Conservation (phyloP, 2,888 invertebrate species). For the Linnaemya tessellans region DNA sequence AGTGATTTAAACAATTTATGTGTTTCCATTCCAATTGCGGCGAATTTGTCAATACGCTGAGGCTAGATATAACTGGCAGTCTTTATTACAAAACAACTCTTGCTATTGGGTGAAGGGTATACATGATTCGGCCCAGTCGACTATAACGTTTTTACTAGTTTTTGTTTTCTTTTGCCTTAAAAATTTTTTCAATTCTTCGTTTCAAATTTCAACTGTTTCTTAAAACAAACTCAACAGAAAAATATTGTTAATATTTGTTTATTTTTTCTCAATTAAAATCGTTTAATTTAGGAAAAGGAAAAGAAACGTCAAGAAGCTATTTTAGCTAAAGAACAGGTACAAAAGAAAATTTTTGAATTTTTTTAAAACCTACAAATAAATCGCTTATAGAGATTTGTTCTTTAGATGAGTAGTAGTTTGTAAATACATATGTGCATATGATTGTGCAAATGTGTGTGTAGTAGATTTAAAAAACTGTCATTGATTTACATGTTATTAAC, state of each 20-base stretch:
- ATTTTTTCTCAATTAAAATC: slow-evolving; percentile 74
- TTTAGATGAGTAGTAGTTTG: slow-evolving; percentile 67
- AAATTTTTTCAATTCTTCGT: slow-evolving; percentile 20
- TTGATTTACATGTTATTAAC: not conserved
- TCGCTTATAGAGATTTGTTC: slow-evolving; percentile 60
- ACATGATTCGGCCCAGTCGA: slow-evolving; percentile 3
- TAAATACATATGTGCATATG: slow-evolving; percentile 6
- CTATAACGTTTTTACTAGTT: not conserved
- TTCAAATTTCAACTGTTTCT: slow-evolving; percentile 38
- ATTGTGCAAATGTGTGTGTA: not conserved
- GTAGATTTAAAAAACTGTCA: slow-evolving; percentile 1
- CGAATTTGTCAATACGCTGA: not conserved
- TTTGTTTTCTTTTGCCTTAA: slow-evolving; percentile 36
- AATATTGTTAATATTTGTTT: slow-evolving; percentile 58
- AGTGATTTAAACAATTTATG: too few species aligned
- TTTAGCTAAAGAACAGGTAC: slow-evolving; percentile 95
- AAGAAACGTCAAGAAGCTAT: slow-evolving; percentile 94
- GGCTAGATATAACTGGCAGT: not conserved
- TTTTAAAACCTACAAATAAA: slow-evolving; percentile 41
- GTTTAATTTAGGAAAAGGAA: slow-evolving; percentile 90
- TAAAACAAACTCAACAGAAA: slow-evolving; percentile 38
- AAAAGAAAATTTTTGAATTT: slow-evolving; percentile 71
- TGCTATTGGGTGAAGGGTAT: not conserved
- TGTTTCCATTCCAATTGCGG: too few species aligned
- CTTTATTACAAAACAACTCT: not conserved